Base-by-base conservation (phyloP, 2,797 vertebrate genomes). In the Tympanoctomys barrerae region DNA sequence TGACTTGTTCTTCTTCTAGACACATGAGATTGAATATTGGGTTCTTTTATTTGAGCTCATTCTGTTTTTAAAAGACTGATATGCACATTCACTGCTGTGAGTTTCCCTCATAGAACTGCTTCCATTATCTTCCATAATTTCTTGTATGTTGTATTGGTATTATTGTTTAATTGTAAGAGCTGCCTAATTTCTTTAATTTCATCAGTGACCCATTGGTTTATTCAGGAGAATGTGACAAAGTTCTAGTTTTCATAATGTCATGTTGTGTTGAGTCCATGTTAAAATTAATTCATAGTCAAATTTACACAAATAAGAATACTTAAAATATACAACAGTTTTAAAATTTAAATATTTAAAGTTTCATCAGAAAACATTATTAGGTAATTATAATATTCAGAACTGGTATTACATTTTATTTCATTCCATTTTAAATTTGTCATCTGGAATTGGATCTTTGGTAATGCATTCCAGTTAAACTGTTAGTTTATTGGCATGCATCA, bases 371-470 rank as follows among this genome's bases (percentile, higher is more conserved):
- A 61, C 14, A 28, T 78, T 97, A 81, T 91, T 26, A 96, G n/a
- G 10, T 87, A 85, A 57, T 73, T 88, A 0, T 82, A 61, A 68
- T 64, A 18, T 64, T 95, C 11, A 78, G 59, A 66, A 52, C 26
- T 36, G 24, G 13, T 90, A 24, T 83, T 87, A 31, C 3, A 83
- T 92, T 94, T 88, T 87, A 73, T 90, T 85, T 24, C 31, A 83
- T 54, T 93, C 86, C 24, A 70, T 95, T 28, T 49, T 97, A 85
- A 88, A 77, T 92, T 95, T 82, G 89, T 91, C 24, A 87, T 59
- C 80, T 71, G 84, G 13, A 6, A 75, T 59, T 80, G 33, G 33
- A 54, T 81, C 28, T 92, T 77, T 90, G 66, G 77, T 57, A 79
- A 80, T 89, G 12, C 62, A 87, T 94, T 85, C 94, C 31, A n/a